These are phyloP conservation scores for Gymnocheta viridis DNA, from an alignment of 2,888 invertebrate genomes.

Conservation along the genomic window DNA sequence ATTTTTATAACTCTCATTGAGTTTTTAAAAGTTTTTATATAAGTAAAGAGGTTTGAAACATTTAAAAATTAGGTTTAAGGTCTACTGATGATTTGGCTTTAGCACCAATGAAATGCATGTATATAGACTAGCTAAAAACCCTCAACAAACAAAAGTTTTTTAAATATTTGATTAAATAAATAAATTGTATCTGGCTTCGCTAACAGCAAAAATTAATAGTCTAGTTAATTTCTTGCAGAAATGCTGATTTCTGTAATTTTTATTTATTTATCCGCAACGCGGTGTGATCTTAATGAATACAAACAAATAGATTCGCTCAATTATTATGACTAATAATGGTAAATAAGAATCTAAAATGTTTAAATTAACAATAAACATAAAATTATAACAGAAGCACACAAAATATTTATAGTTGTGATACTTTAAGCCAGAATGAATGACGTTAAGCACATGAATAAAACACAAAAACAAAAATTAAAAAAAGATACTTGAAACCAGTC, in stretches of 20 bases:
- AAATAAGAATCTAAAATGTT: background rate
- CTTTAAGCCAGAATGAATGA: constrained; percentile 43
- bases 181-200: background rate
- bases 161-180: too few species aligned
- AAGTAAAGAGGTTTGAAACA: too few species aligned
- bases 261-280: too few species aligned
- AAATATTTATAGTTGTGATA: constrained; percentile 16
- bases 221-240: background rate
- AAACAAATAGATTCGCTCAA: background rate
- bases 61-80: too few species aligned
- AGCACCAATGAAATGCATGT: too few species aligned
- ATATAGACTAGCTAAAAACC: too few species aligned
- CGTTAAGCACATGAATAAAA: constrained; percentile 36
- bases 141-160: too few species aligned
- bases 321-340: constrained; percentile 22
- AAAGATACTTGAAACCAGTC: constrained; percentile 31
- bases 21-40: too few species aligned
- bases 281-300: background rate
- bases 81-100: too few species aligned
- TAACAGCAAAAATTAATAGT: background rate
- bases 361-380: background rate
- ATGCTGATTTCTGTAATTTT: background rate
- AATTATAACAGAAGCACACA: background rate
- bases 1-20: too few species aligned
- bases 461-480: constrained; percentile 12